Percentiles rank a stretch among this genome's conserved stretches.
phyloP scores from a whole-genome alignment of 2,888 invertebrate species.

The Ametastegia equiseti region DNA sequence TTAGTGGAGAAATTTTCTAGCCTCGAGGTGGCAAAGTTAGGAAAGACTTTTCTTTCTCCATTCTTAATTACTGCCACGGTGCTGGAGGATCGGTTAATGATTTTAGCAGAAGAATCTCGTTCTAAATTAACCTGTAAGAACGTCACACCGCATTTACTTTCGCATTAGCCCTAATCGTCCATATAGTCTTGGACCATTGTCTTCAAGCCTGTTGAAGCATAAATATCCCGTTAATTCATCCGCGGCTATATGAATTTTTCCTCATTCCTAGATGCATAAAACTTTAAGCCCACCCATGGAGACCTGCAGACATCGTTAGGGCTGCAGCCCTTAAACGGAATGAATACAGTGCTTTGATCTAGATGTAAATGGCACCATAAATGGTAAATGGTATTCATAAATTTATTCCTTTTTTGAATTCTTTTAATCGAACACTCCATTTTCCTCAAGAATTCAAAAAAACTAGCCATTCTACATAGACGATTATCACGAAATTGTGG shows the following conservation, averaged over 20 bases:
- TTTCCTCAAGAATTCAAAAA: neutral
- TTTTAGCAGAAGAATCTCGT: constrained; percentile 1
- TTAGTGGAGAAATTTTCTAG: neutral
- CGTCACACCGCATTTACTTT: constrained; percentile 46
- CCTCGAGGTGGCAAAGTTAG: constrained; percentile 20
- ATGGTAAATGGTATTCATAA: neutral
- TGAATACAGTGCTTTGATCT: constrained; percentile 27
- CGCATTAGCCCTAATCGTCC: constrained; percentile 46
- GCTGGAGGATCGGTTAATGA: constrained; percentile 22
- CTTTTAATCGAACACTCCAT: too few relatives aligned
- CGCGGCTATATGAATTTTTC: constrained; percentile 35
- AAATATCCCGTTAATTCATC: constrained; percentile 42
- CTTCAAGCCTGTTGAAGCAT: constrained; percentile 22
- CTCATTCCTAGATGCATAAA: constrained; percentile 29
- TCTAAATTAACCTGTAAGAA: constrained; percentile 50
- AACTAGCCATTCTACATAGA: neutral
- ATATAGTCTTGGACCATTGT: constrained; percentile 2
- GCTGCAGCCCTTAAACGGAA: neutral
- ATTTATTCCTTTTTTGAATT: neutral
- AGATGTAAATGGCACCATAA: neutral
- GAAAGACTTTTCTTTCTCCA: constrained; percentile 13
- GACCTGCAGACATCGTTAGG: constrained; percentile 36
- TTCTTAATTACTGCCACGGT: constrained; percentile 39
- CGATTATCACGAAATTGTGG: too few relatives aligned
- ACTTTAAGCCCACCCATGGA: constrained; percentile 42